Conservation (phyloP, 2,888 invertebrate genomes). For the Eudemis profundana region DNA sequence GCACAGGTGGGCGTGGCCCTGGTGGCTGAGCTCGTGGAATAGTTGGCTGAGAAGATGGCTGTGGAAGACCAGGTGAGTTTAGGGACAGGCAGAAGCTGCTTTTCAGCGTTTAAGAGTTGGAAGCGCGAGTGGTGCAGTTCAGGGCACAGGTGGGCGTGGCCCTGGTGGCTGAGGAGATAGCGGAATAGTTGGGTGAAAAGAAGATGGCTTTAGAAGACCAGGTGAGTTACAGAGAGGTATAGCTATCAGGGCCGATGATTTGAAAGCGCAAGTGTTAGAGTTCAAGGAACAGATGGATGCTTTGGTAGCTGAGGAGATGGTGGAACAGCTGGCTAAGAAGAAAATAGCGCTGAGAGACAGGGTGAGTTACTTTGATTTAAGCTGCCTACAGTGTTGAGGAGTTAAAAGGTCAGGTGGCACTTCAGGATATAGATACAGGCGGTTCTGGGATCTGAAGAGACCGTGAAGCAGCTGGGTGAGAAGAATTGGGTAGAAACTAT, state of each 20-base stretch:
- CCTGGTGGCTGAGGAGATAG: neutral
- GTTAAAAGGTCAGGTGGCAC: neutral
- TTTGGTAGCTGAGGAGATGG: slow-evolving; percentile 99
- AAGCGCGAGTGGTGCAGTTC: neutral
- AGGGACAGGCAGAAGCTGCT: too few species aligned
- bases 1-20: neutral
- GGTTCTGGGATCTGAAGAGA: neutral
- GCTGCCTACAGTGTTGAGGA: too few species aligned
- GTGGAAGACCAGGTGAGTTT: neutral
- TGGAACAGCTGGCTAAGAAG: slow-evolving; percentile 96
- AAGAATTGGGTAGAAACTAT: too few species aligned
- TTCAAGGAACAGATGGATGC: slow-evolving; percentile 99
- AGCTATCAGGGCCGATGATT: slow-evolving; percentile 91
- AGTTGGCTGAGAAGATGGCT: slow-evolving; percentile 1
- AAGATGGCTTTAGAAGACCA: neutral
- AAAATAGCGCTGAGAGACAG: slow-evolving; percentile 98
- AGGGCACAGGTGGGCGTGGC: neutral
- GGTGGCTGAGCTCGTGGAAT: neutral
- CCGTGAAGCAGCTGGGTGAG: neutral
- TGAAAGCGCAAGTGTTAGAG: slow-evolving; percentile 95
- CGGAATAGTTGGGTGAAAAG: neutral
- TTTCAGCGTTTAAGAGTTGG: too few species aligned
- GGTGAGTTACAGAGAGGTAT: too few species aligned
- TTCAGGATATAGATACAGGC: neutral
- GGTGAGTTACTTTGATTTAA: slow-evolving; percentile 73